Base-by-base conservation (phyloP, 2,113 vertebrate species). In the Ursus arctos region DNA sequence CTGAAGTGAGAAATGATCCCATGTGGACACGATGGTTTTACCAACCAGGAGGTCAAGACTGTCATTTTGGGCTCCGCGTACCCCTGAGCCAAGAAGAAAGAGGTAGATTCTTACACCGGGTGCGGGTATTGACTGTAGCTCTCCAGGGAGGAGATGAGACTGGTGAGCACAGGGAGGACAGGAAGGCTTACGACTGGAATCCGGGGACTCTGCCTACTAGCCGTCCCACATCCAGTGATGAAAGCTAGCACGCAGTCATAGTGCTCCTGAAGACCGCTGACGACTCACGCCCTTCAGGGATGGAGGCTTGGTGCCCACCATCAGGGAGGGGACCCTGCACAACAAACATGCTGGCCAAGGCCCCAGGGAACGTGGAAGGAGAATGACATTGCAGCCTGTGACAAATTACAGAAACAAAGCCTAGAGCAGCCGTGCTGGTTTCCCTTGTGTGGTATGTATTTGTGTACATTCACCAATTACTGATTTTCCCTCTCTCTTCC, bases 81-180 rank as follows among this genome's bases (percentile, higher is more conserved):
- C 53, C 88, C 90, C 85, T 91, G 76, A 80, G 86, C 22, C 53
- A 87, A 74, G 28, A 77, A 91, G 76, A 85, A 76, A 88, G 61
- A 95, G 26, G 4, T 13, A 47, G n/a, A 28, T 24, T 7, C 26
- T 36, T 76, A 4, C 8, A 24, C 67, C 51, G 36, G 26, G 47
- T 94, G 72, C 90, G 11, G 14, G 18, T n/a, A 24, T 10, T 40
- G 36, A 83, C 10, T 16, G 2, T 55, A 53, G 9, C 43, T 55
- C 22, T 36, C 18, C 40, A 82, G 61, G 14, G 9, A 22, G 36
- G 81, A 72, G 69, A n/a, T 83, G 36, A 71, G 51, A 86, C 21
- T 26, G 2, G n/a, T 26, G 26, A 82, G 59, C 40, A 51, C 63
- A 53, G 1, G 6, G 57, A 51, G 59, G 76, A 26, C n/a, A 55